Percentiles rank a stretch among this genome's conserved stretches.
Conservation (phyloP, 2,113 vertebrate genomes). For the Himantopus leucocephalus region DNA sequence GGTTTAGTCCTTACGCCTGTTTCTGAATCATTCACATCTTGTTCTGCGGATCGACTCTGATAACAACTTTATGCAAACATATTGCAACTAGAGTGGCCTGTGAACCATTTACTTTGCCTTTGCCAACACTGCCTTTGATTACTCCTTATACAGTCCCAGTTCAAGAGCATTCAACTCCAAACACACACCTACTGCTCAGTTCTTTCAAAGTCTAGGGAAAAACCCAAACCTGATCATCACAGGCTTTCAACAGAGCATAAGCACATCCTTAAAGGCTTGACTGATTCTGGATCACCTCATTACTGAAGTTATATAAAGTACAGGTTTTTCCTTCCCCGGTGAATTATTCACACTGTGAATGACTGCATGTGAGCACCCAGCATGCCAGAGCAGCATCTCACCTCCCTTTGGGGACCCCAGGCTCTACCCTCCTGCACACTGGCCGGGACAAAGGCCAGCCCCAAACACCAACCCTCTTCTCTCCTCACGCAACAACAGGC, state of each 20-base stretch:
- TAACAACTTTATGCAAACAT: slow-evolving; percentile 5
- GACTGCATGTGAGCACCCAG: neutral
- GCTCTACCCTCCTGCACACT: neutral
- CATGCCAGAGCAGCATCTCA: neutral
- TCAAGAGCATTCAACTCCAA: neutral
- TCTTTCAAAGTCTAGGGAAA: slow-evolving; percentile 5
- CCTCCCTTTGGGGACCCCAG: neutral
- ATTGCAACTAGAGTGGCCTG: neutral
- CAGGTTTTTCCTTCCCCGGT: neutral
- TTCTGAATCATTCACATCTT: slow-evolving; percentile 5
- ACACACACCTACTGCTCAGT: neutral
- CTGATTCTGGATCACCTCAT: slow-evolving; percentile 11
- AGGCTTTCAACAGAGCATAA: neutral
- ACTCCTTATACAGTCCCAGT: neutral
- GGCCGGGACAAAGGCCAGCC: neutral
- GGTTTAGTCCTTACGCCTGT: neutral
- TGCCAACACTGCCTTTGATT: slow-evolving; percentile 3
- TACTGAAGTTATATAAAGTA: neutral
- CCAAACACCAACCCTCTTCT: neutral
- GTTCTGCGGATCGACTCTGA: neutral
- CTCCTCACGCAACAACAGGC: neutral
- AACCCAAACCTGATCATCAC: neutral
- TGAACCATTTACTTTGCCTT: neutral
- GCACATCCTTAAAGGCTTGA: neutral
- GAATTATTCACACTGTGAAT: neutral